phyloP scores from a whole-genome alignment of 2,888 invertebrate genomes.

The Kuschelorhynchus macadamiae region DNA sequence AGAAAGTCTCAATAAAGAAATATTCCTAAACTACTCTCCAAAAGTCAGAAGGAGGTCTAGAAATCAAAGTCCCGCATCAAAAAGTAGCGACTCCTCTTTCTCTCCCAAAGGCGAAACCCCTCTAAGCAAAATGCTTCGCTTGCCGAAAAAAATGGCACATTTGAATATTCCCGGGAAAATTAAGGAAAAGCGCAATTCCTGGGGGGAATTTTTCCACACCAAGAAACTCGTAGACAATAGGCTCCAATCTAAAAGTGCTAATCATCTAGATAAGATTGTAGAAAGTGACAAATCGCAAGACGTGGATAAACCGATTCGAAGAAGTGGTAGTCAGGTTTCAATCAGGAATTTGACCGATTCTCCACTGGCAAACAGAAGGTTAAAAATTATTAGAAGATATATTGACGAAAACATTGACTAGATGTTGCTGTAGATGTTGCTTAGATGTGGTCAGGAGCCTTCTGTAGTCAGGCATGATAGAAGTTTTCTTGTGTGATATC shows the following conservation, averaged over 20 bases:
- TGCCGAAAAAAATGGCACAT: constrained; percentile 72
- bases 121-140: constrained; percentile 67
- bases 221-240: constrained; percentile 51
- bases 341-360: constrained; percentile 56
- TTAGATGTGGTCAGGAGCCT: constrained; percentile 8
- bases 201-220: constrained; percentile 53
- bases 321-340: constrained; percentile 54
- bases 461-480: constrained; percentile 54
- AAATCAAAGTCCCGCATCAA: constrained; percentile 54
- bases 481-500: constrained; percentile 41
- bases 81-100: constrained; percentile 21
- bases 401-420: constrained; percentile 60
- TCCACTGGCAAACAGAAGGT: constrained; percentile 57
- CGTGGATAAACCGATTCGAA: constrained; percentile 26
- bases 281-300: constrained; percentile 4
- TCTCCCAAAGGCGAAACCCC: constrained; percentile 31
- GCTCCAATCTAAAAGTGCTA: constrained; percentile 61
- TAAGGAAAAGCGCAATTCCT: constrained; percentile 58
- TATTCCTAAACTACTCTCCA: constrained; percentile 63
- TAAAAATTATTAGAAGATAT: constrained; percentile 59
- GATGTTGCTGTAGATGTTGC: constrained; percentile 35
- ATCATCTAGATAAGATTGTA: constrained; percentile 50
- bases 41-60: constrained; percentile 57
- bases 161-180: constrained; percentile 38
- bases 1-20: constrained; percentile 55